Base-by-base conservation (phyloP, 1,140 invertebrate genomes). In the Bathynomus jamesi region DNA sequence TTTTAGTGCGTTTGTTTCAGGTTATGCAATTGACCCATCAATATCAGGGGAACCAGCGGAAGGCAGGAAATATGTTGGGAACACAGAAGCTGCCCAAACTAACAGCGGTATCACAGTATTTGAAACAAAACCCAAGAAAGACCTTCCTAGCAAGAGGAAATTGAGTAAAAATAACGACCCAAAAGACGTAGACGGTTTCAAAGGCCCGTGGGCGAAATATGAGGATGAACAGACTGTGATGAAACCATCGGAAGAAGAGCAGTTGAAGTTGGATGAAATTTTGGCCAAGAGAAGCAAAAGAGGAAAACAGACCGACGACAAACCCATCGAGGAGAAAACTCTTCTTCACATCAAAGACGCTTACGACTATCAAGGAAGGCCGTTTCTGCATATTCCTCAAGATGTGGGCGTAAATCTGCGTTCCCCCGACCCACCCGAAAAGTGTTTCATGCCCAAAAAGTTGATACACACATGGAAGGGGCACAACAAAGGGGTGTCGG, bases 171-270 rank as follows among this genome's bases (percentile, higher is more conserved):
- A 99, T 85, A 88, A 91, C 78, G 88, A 98, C 82, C 89, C 97
- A 0, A 84, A 87, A 30, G 97, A 99, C 85, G 87, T 99, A 71
- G 93, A 93, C 71, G 96, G 95, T 7, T 99, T 96, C 82, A 83
- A 96, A 2, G 97, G 98, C 0, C 98, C 97, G 0, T 99, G 98
- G 98, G 96, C 93, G 69, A 91, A 91, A 69, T 99, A 88, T 85
- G 86, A 89, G 17, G 94, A 98, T 84, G 96, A 99, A 84, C 86
- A 90, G 79, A 89, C 89, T 71, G 85, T 96, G 10, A 87, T 91
- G 71, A 93, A 91, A 81, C 96, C 97, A 10, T 89, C 89, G 65
- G 92, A 94, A 83, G 95, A 99, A 81, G 94, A 98, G 79, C 90
- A 93, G 27, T 91, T 90, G 77, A 91, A 92, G 80, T 82, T 99